Evolutionary conservation across 2,888 invertebrate species (phyloP).

Genomic region (Petrolisthes cinctipes): DNA sequence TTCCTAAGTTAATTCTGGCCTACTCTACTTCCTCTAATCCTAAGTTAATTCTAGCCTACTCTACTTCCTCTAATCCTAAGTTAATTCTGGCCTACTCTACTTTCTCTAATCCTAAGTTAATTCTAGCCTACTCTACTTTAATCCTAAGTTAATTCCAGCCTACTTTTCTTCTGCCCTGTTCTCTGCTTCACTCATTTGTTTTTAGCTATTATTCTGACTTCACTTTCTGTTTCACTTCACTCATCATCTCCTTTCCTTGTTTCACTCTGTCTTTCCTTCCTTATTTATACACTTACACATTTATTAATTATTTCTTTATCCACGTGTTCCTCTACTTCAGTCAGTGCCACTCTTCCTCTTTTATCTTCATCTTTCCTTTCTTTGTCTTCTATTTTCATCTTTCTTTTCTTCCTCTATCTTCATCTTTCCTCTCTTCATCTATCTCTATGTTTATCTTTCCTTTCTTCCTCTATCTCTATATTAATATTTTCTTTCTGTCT

Average conservation of each 20-base stretch:
- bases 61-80: neutral
- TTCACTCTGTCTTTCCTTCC: conserved; percentile 2
- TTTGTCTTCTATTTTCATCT: neutral
- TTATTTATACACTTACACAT: neutral
- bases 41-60: neutral
- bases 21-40: neutral
- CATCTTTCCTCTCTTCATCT: neutral
- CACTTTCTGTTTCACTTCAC: neutral
- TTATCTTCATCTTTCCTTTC: neutral
- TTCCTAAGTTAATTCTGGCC: neutral
- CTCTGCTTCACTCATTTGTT: neutral
- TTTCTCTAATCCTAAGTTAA: neutral
- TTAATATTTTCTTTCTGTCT: neutral
- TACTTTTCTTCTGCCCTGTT: neutral
- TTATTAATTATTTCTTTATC: neutral
- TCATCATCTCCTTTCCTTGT: neutral
- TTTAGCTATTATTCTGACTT: neutral
- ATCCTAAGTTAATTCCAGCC: neutral
- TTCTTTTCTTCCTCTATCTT: neutral
- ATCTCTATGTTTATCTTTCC: neutral
- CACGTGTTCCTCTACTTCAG: neutral
- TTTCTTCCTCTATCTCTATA: neutral
- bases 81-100: neutral
- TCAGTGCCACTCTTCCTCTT: neutral
- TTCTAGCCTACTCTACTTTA: neutral